These are phyloP conservation scores for Coleophora flavipennella DNA, from an alignment of 2,888 invertebrate species.

Conservation along the genomic window DNA sequence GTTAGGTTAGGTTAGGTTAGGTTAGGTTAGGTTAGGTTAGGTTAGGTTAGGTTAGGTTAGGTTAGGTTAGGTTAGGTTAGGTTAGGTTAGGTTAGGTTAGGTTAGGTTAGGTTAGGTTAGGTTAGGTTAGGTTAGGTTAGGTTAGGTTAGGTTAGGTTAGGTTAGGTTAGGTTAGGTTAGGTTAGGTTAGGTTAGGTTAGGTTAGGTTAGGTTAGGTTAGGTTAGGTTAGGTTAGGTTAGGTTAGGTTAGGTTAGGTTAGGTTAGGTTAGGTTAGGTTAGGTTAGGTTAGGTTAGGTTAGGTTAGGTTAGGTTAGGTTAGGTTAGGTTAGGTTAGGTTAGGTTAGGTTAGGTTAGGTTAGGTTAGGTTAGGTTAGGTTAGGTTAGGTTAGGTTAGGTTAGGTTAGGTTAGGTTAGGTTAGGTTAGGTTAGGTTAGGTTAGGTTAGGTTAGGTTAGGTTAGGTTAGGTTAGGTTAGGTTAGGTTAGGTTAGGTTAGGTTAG, in stretches of 20 bases:
- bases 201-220: slow-evolving; percentile 13
- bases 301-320: slow-evolving; percentile 19
- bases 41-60: slow-evolving; percentile 16
- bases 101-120: slow-evolving; percentile 17
- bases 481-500: slow-evolving; percentile 16
- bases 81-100: slow-evolving; percentile 20
- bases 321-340: slow-evolving; percentile 19
- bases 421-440: slow-evolving; percentile 16
- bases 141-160: slow-evolving; percentile 19
- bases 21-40: slow-evolving; percentile 15
- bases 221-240: slow-evolving; percentile 16
- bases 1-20: slow-evolving; percentile 19
- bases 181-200: slow-evolving; percentile 13
- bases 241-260: slow-evolving; percentile 12
- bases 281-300: slow-evolving; percentile 16
- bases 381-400: slow-evolving; percentile 13
- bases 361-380: slow-evolving; percentile 16
- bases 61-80: slow-evolving; percentile 15
- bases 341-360: slow-evolving; percentile 18
- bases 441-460: slow-evolving; percentile 17
- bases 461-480: slow-evolving; percentile 16
- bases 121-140: slow-evolving; percentile 19
- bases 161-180: slow-evolving; percentile 17
- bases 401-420: slow-evolving; percentile 10
- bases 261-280: slow-evolving; percentile 14